Evolutionary conservation across 2,797 vertebrate species (phyloP).

Genomic region (Botia kubotai): DNA sequence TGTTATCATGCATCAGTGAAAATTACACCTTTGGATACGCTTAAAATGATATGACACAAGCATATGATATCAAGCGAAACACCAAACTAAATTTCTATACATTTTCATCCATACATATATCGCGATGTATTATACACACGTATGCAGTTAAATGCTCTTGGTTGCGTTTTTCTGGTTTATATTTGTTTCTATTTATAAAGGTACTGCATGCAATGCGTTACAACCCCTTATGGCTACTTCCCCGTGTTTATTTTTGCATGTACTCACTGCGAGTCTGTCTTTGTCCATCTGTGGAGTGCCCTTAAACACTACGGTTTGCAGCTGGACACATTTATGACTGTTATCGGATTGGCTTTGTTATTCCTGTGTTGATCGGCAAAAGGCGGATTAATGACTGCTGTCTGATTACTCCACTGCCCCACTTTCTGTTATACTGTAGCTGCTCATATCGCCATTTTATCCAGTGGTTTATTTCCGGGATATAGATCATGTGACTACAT

Average conservation of each 20-base stretch:
- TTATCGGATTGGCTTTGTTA: not conserved
- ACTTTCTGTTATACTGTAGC: constrained; percentile 36
- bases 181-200: not conserved
- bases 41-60: constrained; percentile 21
- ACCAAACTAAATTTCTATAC: constrained; percentile 26
- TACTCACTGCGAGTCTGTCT: constrained; percentile 75
- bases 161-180: not conserved
- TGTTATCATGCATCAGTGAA: constrained; percentile 16
- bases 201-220: not conserved
- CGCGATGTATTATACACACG: constrained; percentile 1
- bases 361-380: not conserved
- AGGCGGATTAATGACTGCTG: not conserved
- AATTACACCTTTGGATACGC: constrained; percentile 10
- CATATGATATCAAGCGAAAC: constrained; percentile 9
- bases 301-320: constrained; percentile 1
- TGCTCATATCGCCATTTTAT: constrained; percentile 54
- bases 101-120: not conserved
- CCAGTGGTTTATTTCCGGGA: constrained; percentile 70
- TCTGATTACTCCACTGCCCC: not conserved
- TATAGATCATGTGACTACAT: constrained; percentile 64
- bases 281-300: constrained; percentile 75
- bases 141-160: not conserved
- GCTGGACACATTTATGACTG: not conserved
- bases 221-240: constrained; percentile 18
- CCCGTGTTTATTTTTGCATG: constrained; percentile 57